Percentiles rank a stretch among this genome's conserved stretches.
Conservation (phyloP, 1,140 invertebrate species). For the Cylas formicarius region DNA sequence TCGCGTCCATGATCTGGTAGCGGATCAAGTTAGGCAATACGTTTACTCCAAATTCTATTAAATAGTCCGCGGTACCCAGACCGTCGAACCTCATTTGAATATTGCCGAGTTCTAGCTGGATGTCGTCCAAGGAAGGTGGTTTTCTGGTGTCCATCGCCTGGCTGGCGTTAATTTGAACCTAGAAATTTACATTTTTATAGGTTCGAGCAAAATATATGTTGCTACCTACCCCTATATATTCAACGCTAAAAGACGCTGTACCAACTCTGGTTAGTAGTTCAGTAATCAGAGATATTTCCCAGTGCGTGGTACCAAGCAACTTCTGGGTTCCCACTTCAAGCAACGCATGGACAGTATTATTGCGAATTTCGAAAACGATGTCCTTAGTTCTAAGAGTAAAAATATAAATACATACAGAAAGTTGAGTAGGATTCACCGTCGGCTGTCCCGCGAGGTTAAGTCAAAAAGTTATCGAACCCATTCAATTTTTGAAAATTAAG, state of each 20-base stretch:
- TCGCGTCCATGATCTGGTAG: constrained; percentile 75
- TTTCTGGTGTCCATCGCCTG: constrained; percentile 71
- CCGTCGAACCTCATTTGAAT: constrained; percentile 71
- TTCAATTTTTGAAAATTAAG: no score
- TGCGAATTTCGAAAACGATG: constrained; percentile 62
- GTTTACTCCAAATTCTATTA: constrained; percentile 69
- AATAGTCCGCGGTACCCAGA: constrained; percentile 71
- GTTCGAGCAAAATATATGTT: not conserved
- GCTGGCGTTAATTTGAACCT: constrained; percentile 55
- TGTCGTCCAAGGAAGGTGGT: constrained; percentile 58
- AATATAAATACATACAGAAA: no score
- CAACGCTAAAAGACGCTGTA: constrained; percentile 63
- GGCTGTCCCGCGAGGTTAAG: no score
- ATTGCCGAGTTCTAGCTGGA: constrained; percentile 74
- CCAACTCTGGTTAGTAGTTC: constrained; percentile 64
- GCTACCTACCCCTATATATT: constrained; percentile 56
- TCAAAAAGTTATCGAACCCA: no score
- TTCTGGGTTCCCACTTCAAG: constrained; percentile 72
- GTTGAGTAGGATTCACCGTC: no score
- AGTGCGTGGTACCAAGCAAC: constrained; percentile 65
- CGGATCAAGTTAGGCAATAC: constrained; percentile 73
- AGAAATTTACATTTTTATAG: constrained; percentile 7
- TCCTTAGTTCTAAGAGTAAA: constrained; percentile 48
- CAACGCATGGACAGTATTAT: constrained; percentile 58
- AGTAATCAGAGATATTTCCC: constrained; percentile 62